Conservation (phyloP, 2,888 invertebrate species). For the Junonia oenone region DNA sequence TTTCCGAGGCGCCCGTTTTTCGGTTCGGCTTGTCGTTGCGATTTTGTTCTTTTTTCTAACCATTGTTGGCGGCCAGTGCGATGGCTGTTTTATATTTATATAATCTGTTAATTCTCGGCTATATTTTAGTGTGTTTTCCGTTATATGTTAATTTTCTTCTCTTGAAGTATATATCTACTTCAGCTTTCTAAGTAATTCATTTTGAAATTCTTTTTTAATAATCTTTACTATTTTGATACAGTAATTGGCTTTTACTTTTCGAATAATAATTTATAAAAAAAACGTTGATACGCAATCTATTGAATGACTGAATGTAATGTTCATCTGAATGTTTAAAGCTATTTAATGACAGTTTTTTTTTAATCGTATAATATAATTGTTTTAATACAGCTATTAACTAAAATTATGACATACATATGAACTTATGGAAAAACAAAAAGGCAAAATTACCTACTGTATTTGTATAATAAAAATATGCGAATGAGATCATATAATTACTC, state of each 20-base stretch:
- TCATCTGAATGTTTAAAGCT: too few species aligned
- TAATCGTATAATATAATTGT: too few species aligned
- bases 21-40: conserved; percentile 49
- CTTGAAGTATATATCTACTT: conserved; percentile 39
- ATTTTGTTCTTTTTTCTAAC: conserved; percentile 45
- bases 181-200: not conserved
- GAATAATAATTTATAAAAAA: not conserved
- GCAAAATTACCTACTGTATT: too few species aligned
- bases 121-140: conserved; percentile 36
- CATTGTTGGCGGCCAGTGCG: conserved; percentile 41
- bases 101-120: conserved; percentile 49
- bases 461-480: too few species aligned
- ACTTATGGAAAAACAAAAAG: too few species aligned
- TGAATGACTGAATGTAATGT: too few species aligned
- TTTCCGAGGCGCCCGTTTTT: conserved; percentile 49
- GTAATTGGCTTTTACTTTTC: not conserved
- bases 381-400: too few species aligned
- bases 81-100: conserved; percentile 47
- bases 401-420: too few species aligned
- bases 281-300: too few species aligned
- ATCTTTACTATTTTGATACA: not conserved
- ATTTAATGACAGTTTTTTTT: too few species aligned
- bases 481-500: too few species aligned
- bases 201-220: not conserved
- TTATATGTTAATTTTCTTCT: conserved; percentile 41